Evolutionary conservation across 2,888 invertebrate genomes (phyloP), one percentile per base, ranked within the genome.

Genomic region (Dusona sp.): DNA sequence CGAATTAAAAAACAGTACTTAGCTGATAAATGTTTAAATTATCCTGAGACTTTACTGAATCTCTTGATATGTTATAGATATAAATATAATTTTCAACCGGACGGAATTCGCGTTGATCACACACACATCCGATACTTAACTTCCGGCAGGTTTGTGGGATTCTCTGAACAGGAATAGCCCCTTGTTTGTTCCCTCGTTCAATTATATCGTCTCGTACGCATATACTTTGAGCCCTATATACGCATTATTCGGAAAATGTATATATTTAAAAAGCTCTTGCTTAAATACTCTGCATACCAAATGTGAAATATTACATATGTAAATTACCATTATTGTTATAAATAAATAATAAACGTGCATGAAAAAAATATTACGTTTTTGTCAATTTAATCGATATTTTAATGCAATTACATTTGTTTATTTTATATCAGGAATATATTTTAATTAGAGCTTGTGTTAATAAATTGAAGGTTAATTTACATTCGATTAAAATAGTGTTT

Each of bases 81-180:
- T 33, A 33, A 3, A 4, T 33, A 33, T 65, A 25, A 29, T 48
- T 80, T 73, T 36, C 19, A 45, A 48, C 45, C 65, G 80, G 70
- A 72, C 64, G 83, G 65, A 77, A 81, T 64, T 77, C 13, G 72
- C 25, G 54, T 36, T 68, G 74, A 79, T 57, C 57, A 38, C 48
- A 42, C 74, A 67, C 73, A 57, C 83, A 85, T 72, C n/a, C 54
- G 87, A 88, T 77, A 85, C 86, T 75, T 75, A 89, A 89, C 90
- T 89, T 90, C 90, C 90, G 90, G 88, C 84, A 77, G 38, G 78
- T 84, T 54, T 54, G 74, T 73, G 81, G 83, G 81, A 65, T 77
- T 78, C 70, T 68, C 57, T 19, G 3, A 38, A 65, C 65, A 36
- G 65, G 36, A 67, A 77, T 70, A 61, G 70, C 74, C 45, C 16